Percentiles rank a stretch among this genome's conserved stretches.
Evolutionary conservation across 2,113 vertebrate species (phyloP).

Genomic region (Trinectes maculatus): DNA sequence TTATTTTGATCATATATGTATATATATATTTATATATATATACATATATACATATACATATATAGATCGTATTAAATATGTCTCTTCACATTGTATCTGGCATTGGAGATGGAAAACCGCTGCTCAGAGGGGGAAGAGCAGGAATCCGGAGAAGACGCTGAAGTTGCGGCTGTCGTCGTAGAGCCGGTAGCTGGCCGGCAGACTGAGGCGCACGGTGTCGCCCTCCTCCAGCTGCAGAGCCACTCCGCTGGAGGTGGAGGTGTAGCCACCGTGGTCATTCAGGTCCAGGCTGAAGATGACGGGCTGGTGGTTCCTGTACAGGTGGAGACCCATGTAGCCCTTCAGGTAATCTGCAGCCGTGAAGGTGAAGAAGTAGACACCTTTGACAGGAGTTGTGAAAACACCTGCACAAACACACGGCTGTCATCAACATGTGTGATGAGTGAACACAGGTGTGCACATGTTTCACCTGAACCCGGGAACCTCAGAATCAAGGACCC

Average conservation of each 20-base stretch:
- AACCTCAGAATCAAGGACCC: too few relatives aligned
- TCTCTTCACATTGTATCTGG: too few relatives aligned
- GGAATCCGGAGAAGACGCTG: constrained; percentile 72
- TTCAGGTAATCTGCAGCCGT: constrained; percentile 70
- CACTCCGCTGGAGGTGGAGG: constrained; percentile 26
- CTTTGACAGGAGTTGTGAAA: constrained; percentile 65
- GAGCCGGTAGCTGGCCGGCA: constrained; percentile 73
- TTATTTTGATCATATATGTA: too few relatives aligned
- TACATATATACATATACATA: too few relatives aligned
- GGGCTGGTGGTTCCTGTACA: constrained; percentile 64
- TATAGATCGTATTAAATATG: too few relatives aligned
- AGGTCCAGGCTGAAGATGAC: constrained; percentile 66
- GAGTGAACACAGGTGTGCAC: too few relatives aligned
- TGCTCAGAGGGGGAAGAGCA: constrained; percentile 67
- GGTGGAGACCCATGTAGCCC: constrained; percentile 73
- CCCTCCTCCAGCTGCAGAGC: constrained; percentile 56
- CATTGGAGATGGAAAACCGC: too few relatives aligned
- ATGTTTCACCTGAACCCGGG: too few relatives aligned
- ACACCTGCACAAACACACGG: constrained; percentile 54
- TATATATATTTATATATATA: too few relatives aligned
- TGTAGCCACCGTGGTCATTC: constrained; percentile 74
- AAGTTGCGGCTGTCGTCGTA: constrained; percentile 73
- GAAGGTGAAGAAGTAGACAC: constrained; percentile 75
- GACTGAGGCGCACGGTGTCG: constrained; percentile 47
- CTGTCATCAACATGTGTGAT: too few relatives aligned